Percentiles rank a stretch among this genome's conserved stretches.
Conservation (phyloP, 2,888 invertebrate species). For the Eulithis prunata region DNA sequence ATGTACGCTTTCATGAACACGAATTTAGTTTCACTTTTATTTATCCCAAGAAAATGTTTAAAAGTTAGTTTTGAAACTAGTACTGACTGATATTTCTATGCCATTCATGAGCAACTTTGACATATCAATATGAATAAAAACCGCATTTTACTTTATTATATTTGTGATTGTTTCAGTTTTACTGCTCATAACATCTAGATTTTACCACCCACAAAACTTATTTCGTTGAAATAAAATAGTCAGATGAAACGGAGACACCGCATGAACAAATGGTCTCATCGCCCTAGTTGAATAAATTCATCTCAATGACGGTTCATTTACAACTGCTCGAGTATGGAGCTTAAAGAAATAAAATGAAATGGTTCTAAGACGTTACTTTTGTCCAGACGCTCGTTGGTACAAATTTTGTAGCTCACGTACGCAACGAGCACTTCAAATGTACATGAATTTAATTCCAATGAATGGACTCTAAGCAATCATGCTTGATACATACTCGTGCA, state of each 20-base stretch:
- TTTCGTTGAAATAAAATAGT: conserved; percentile 29
- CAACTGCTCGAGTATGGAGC: conserved; percentile 33
- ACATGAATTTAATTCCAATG: conserved; percentile 1
- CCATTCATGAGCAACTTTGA: background rate
- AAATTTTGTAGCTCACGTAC: background rate
- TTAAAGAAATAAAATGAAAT: conserved; percentile 28
- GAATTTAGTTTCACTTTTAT: conserved; percentile 4
- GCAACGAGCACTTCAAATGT: conserved; percentile 8
- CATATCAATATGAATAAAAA: background rate
- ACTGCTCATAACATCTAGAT: conserved; percentile 26
- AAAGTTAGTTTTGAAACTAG: background rate
- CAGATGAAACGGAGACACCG: conserved; percentile 33
- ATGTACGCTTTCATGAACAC: conserved; percentile 7
- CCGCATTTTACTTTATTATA: background rate
- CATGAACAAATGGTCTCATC: conserved; percentile 36
- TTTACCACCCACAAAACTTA: conserved; percentile 31
- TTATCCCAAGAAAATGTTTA: background rate
- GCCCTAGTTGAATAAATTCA: conserved; percentile 39
- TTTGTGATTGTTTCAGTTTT: conserved; percentile 25
- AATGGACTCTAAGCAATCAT: background rate
- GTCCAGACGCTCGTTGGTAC: conserved; percentile 8
- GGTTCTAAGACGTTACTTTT: conserved; percentile 15
- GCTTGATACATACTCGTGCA: background rate
- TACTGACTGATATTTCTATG: background rate
- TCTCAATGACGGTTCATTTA: conserved; percentile 38